Evolutionary conservation across 2,797 vertebrate species (phyloP).

Genomic region (Tympanoctomys barrerae): DNA sequence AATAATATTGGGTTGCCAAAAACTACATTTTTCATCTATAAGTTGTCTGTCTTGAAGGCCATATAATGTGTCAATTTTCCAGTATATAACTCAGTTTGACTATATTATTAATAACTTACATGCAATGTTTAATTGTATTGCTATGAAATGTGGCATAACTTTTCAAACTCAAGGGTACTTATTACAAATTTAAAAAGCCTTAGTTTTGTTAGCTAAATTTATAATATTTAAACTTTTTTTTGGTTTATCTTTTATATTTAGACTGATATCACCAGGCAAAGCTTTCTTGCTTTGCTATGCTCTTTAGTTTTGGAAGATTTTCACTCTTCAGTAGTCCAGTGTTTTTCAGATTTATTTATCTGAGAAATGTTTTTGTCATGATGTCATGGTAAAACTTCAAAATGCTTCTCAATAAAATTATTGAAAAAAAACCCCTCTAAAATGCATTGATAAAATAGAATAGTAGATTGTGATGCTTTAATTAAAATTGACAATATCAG

Average conservation of each 20-base stretch:
- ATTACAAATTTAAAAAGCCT: conserved; percentile 29
- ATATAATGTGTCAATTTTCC: not conserved
- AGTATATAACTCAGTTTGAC: conserved; percentile 4
- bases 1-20: not conserved
- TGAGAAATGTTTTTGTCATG: conserved; percentile 12
- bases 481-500: conserved; percentile 59
- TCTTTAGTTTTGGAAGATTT: conserved; percentile 39
- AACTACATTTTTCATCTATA: not conserved
- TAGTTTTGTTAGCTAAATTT: conserved; percentile 47
- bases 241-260: conserved; percentile 55
- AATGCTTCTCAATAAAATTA: not conserved
- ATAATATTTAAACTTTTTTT: conserved; percentile 29
- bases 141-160: not conserved
- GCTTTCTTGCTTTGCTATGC: not conserved
- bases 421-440: too few species aligned
- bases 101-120: conserved; percentile 55
- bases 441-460: not conserved
- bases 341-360: conserved; percentile 48
- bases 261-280: not conserved
- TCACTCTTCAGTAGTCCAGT: not conserved
- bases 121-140: not conserved
- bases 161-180: conserved; percentile 43
- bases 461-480: conserved; percentile 24
- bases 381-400: conserved; percentile 37
- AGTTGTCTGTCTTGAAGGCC: not conserved